A percentile compares a stretch with the other conserved stretches of the same genome.
Evolutionary conservation across 2,113 vertebrate species (phyloP).

Genomic region (Cnemophilus loriae): DNA sequence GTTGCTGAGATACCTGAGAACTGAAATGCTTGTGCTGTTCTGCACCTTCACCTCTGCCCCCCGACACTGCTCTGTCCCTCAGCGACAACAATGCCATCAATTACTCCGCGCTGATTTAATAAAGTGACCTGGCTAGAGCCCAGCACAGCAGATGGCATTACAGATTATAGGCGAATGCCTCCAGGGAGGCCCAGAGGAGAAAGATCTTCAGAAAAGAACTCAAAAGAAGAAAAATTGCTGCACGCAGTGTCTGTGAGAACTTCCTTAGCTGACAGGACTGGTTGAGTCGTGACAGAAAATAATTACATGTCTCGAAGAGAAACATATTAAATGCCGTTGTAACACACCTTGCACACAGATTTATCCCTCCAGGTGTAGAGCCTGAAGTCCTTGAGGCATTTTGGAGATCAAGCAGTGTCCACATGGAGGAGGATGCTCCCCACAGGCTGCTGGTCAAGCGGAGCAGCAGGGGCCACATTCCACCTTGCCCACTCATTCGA

Average conservation of each 20-base stretch:
- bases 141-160: constrained; percentile 59
- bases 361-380: background rate
- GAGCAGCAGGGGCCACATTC: background rate
- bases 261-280: background rate
- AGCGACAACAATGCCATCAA: background rate
- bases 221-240: background rate
- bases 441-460: rapidly evolving
- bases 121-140: constrained; percentile 39
- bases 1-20: background rate
- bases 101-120: constrained; percentile 30
- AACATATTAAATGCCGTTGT: background rate
- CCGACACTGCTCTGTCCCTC: background rate
- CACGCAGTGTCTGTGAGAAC: background rate
- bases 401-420: background rate
- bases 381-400: background rate
- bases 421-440: background rate
- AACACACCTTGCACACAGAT: background rate
- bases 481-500: rapidly evolving
- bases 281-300: background rate
- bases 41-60: background rate
- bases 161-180: constrained; percentile 44
- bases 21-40: background rate
- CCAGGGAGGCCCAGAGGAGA: background rate
- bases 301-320: background rate
- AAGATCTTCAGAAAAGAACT: background rate